Evolutionary conservation across 1,140 invertebrate species (phyloP), one percentile per base, ranked within the genome.

Genomic region (Neodiprion lecontei): DNA sequence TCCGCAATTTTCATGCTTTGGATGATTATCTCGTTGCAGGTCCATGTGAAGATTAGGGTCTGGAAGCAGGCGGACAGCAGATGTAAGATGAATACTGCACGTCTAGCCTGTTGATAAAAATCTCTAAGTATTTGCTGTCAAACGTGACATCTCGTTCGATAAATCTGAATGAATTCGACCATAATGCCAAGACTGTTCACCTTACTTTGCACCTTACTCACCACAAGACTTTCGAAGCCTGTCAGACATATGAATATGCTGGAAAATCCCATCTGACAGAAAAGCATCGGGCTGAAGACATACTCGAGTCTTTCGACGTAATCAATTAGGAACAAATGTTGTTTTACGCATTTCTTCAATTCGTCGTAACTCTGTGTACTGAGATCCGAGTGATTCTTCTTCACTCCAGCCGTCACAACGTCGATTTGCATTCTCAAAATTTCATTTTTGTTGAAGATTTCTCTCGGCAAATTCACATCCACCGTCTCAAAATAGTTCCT

Each of bases 251-350:
- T 78, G 74, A 79, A 76, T 28, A 75, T 69, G 9, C 79, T 74
- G 7, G 77, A 77, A 48, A 75, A 71, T 40, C 83, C 77, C 10
- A 81, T 75, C 75, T 80, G 79, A 3, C 9, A 72, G 40, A 84
- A 72, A 75, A 79, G 79, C 11, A 79, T 78, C 14, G 73, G 77
- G 7, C 72, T 75, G 48, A 76, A 80, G 8, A 84, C 67, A 72
- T 79, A 70, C 74, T 84, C 82, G 3, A 82, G 74, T 69, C 69
- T 74, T 10, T 77, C 72, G 0, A 80, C 77, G 66, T 81, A 82
- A 2, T 76, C 14, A 14, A 84, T 81, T 0, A 84, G 67, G n/a
- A 79, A 9, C 66, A 81, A 74, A 74, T 84, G 83, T 72, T 81
- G 75, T 12, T 77, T 75, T 10, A 84, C 79, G 12, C 80, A 83